A percentile compares a stretch with the other conserved stretches of the same genome.
Evolutionary conservation across 2,888 invertebrate genomes (phyloP).

Genomic region (Mesoligia furuncula): DNA sequence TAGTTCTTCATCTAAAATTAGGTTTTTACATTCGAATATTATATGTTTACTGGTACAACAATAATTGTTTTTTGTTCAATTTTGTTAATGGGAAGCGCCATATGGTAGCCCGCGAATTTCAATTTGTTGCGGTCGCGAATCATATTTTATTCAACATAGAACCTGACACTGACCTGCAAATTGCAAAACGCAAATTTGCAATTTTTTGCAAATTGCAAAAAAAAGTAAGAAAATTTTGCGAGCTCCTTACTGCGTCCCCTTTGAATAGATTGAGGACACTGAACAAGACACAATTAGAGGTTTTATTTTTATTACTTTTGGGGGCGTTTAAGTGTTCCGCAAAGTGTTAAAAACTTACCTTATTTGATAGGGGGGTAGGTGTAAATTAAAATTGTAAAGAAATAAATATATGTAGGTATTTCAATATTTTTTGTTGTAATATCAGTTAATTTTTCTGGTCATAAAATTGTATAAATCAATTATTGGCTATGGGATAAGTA

Average conservation of each 20-base stretch:
- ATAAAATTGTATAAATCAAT: background rate
- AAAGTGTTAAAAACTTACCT: slow-evolving; percentile 4
- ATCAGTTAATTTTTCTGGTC: background rate
- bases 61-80: background rate
- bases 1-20: background rate
- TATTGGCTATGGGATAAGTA: background rate
- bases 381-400: slow-evolving; percentile 36
- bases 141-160: too few species aligned
- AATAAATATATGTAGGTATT: slow-evolving; percentile 10
- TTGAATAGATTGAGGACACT: background rate
- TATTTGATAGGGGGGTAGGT: slow-evolving; percentile 8
- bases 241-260: background rate
- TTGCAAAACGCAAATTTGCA: too few species aligned
- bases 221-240: background rate
- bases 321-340: background rate
- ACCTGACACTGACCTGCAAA: background rate
- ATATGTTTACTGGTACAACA: slow-evolving; percentile 3
- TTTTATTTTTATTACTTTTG: background rate
- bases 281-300: background rate
- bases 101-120: too few species aligned
- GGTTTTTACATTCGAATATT: slow-evolving; percentile 2
- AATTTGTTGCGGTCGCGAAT: background rate
- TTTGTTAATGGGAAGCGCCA: background rate
- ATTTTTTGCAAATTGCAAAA: too few species aligned
- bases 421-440: slow-evolving; percentile 8